Evolutionary conservation across 2,888 invertebrate species (phyloP), one percentile per base, ranked within the genome.

Genomic region (Eudemis profundana): DNA sequence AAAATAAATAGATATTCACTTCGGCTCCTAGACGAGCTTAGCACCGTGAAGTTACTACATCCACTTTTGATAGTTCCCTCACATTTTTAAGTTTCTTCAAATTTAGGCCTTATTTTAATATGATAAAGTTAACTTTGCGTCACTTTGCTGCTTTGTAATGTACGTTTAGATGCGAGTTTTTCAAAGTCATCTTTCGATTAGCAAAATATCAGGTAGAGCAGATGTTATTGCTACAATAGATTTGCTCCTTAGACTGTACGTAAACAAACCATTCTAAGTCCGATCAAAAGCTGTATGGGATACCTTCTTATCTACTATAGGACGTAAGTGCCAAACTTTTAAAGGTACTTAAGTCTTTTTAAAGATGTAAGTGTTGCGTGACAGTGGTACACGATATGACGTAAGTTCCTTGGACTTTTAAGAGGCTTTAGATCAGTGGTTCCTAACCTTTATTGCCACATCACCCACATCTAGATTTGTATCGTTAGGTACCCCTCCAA

Each of bases 171-270:
- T 19, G 23, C n/a, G 44, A 44, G 42, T 0, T 44, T 15, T 42
- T 44, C 12, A 15, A 54, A 44, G 29, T 42, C 12, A 42, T 29
- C 27, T 10, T 17, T 12, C 56, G 56, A 47, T 64, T 67, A 69
- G 69, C 68, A 54, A 47, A 66, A 69, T 59, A 62, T 68, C 76
- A 80, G 79, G 83, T 82, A 82, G 73, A 81, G 85, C 90, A 91
- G 90, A 89, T 91, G 90, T 74, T 67, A 75, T 73, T 76, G 75
- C 14, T 4, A 86, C 85, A 89, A 90, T 82, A 78, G 79, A 78
- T 76, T 74, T 78, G 82, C 79, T 78, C 81, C 59, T 51, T 42
- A 53, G 27, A 15, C 44, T 79, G 79, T 85, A 83, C 75, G 84
- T 84, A 88, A 88, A 89, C 89, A 89, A 78, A 79, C 74, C 29